Evolutionary conservation across 2,888 invertebrate genomes (phyloP), one percentile per base, ranked within the genome.

Genomic region (Drosophila antonietae): DNA sequence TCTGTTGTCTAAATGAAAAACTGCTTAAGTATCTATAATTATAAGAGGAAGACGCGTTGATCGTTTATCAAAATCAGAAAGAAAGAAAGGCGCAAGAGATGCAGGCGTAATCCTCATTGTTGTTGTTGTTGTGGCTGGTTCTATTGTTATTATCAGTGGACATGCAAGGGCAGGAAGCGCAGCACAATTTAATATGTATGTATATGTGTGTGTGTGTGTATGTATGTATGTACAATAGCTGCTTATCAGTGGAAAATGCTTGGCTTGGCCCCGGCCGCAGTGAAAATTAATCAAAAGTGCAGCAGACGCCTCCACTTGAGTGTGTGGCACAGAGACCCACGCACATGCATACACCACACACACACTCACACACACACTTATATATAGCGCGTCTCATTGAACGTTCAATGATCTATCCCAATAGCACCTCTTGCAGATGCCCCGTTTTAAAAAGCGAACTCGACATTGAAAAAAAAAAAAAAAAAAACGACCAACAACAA

Each of bases 381-480:
- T 33, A 33, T 43, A 39, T 23, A 59, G 51, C 28, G 56, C 59
- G 51, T 63, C 58, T 56, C 86, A 86, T 82, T 89, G 87, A 76
- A 79, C 87, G 89, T 84, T 84, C 89, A 87, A 87, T 81, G 86
- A 87, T 87, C 86, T 83, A 75, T 81, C 72, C 81, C 84, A 81
- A 83, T 78, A 74, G 75, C 75, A 69, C 62, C 72, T 63, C 69
- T 66, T 78, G 73, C 67, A 69, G 71, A 76, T 80, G 78, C 73
- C 61, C 80, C 69, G 84, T 70, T 84, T 83, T 87, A 70, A 87
- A 87, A 87, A 87, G 89, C 81, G 86, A 87, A 82, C 87, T 87
- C 86, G 86, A 87, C 86, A 87, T 87, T 87, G 86, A 87, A 83
- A 81, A 83, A 73, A 66, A 73, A 66, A 66, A 73, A 66, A 28